Base-by-base conservation (phyloP, 1,140 invertebrate species). In the Drosophila sp. region DNA sequence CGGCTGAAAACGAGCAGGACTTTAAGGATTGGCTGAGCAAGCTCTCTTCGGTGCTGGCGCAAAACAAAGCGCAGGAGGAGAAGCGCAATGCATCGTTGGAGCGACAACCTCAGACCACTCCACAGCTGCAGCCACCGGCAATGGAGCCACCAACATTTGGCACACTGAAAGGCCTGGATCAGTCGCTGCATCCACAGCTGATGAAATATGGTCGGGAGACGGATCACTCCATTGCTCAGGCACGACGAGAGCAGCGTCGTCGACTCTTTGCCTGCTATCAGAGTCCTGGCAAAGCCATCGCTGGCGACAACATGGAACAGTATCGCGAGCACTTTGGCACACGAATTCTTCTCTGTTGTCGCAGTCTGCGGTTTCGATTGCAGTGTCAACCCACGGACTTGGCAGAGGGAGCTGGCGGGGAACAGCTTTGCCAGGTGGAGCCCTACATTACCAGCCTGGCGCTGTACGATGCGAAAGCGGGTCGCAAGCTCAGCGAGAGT, bases 171-270 rank as follows among this genome's bases (percentile, higher is more conserved):
- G 96, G 96, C 1, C 92, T 98, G 25, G 97, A 98, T 82, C 96
- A 97, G 80, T 97, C 96, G 77, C 96, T 97, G 94, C 97, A 98
- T 93, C 97, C 97, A 4, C 83, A 89, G 32, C 32, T 98, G 29
- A 96, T 97, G 82, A 96, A 96, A 91, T 98, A 98, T 92, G 96
- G 97, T 0, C 93, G 96, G 48, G 97, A 98, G 93, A 98, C 97
- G 0, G 97, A 98, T 86, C 94, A 95, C 25, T 96, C 96, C 25
- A 97, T 98, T 72, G 95, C 96, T 18, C 94, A 95, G 62, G 94
- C 96, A 0, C 93, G 97, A 62, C 95, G 95, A 80, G 97, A 98
- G 84, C 94, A 95, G 74, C 92, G 96, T 70, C 94, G 94, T 59
- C 94, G 95, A 76, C 90, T 97, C 4, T 97, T 97, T 90, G 93